A percentile compares a stretch with the other conserved stretches of the same genome.
Conservation (phyloP, 1,140 invertebrate genomes). For the Calliphora vicina region DNA sequence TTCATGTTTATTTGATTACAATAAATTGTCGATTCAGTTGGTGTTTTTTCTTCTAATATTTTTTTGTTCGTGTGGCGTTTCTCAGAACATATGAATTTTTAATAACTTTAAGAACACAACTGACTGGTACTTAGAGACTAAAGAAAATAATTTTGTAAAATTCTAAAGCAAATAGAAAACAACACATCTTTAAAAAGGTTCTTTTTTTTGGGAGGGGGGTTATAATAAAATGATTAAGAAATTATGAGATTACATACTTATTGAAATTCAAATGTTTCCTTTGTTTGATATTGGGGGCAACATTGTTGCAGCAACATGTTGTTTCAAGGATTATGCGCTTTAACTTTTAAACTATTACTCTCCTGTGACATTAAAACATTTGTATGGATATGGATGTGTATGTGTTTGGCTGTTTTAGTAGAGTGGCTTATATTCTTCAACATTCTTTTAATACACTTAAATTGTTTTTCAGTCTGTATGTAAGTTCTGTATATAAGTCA, state of each 20-base stretch:
- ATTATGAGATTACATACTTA: neutral
- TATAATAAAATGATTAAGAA: constrained; percentile 19
- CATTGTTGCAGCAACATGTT: constrained; percentile 27
- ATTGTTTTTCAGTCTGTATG: neutral
- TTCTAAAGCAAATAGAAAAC: no score
- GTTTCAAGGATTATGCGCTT: constrained; percentile 18
- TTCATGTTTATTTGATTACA: no score
- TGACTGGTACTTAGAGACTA: no score
- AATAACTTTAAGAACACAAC: no score
- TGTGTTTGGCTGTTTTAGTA: neutral
- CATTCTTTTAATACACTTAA: neutral
- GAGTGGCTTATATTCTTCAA: neutral
- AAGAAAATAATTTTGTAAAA: no score
- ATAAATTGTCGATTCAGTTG: no score
- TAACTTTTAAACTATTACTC: neutral
- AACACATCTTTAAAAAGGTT: no score
- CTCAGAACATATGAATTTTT: no score
- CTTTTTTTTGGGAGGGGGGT: no score
- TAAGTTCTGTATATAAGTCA: neutral
- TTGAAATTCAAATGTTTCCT: neutral
- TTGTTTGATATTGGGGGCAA: neutral
- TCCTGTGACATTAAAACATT: neutral
- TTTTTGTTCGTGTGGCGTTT: no score
- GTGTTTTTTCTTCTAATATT: no score
- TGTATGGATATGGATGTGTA: no score